Conservation (phyloP, 2,888 invertebrate genomes). For the Leucoptera coffeella region DNA sequence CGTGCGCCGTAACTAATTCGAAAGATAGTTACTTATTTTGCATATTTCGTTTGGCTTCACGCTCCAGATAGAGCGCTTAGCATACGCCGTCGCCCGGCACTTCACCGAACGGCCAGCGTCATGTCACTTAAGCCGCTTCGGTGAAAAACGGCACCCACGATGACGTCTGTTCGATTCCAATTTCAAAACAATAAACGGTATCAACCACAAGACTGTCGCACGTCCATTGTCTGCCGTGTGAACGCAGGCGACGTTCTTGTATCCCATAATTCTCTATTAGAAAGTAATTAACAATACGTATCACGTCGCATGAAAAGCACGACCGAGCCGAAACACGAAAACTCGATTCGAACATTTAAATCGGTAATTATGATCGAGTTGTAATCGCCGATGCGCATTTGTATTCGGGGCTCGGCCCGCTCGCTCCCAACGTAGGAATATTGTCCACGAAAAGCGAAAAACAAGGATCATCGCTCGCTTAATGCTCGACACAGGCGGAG, state of each 20-base stretch:
- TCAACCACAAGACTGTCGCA: conserved; percentile 16
- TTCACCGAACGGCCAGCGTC: conserved; percentile 13
- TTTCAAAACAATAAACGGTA: conserved; percentile 38
- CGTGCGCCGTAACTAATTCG: conserved; percentile 48
- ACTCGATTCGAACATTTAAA: conserved; percentile 11
- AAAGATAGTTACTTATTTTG: conserved; percentile 51
- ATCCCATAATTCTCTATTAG: conserved; percentile 21
- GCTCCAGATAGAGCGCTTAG: conserved; percentile 27
- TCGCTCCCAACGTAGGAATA: too few relatives aligned
- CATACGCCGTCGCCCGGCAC: conserved; percentile 12
- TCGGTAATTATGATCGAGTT: conserved; percentile 24
- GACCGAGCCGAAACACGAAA: conserved; percentile 13
- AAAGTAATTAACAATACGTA: conserved; percentile 33
- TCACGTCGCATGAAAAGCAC: conserved; percentile 17
- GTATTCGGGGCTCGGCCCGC: conserved; percentile 18
- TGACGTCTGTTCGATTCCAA: conserved; percentile 17
- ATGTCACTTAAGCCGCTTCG: too few relatives aligned
- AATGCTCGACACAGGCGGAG: too few relatives aligned
- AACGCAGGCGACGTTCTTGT: conserved; percentile 19
- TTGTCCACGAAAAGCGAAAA: too few relatives aligned
- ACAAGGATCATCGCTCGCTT: too few relatives aligned
- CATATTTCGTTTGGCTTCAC: conserved; percentile 51
- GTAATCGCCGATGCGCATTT: conserved; percentile 30
- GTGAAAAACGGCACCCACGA: conserved; percentile 17
- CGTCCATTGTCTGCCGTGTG: conserved; percentile 27